A percentile compares a stretch with the other conserved stretches of the same genome.
These are phyloP conservation scores for Ambastaia sidthimunki DNA, from an alignment of 2,797 vertebrate species.

Conservation along the genomic window DNA sequence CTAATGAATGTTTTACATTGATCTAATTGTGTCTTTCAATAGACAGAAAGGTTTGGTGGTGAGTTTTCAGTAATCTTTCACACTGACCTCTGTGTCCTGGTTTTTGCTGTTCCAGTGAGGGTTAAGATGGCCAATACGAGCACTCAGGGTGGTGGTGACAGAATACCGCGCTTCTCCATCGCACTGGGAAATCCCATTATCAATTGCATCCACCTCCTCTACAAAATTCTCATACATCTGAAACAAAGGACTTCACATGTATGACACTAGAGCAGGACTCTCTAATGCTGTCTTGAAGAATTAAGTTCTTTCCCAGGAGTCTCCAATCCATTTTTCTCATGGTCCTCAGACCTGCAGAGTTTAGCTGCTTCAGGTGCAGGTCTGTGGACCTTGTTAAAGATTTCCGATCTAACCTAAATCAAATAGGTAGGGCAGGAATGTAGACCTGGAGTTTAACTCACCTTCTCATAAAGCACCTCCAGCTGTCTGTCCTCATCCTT, in stretches of 20 bases:
- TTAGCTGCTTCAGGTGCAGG: no score
- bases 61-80: background rate
- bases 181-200: conserved; percentile 91
- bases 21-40: no score
- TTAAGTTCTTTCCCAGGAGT: no score
- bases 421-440: no score
- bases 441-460: conserved; percentile 58
- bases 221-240: conserved; percentile 95
- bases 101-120: conserved; percentile 90
- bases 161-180: conserved; percentile 85
- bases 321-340: no score
- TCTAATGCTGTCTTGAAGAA: background rate
- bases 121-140: conserved; percentile 87
- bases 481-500: conserved; percentile 78
- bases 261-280: no score
- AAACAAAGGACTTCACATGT: conserved; percentile 3
- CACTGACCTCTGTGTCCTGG: conserved; percentile 88
- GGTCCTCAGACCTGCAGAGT: no score
- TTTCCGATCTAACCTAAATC: background rate
- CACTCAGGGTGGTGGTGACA: conserved; percentile 84
- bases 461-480: conserved; percentile 87
- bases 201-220: conserved; percentile 92
- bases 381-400: no score
- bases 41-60: no score
- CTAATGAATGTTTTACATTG: no score